A percentile compares a stretch with the other conserved stretches of the same genome.
phyloP scores from a whole-genome alignment of 2,113 vertebrate species.

The Syngnathus scovelli region DNA sequence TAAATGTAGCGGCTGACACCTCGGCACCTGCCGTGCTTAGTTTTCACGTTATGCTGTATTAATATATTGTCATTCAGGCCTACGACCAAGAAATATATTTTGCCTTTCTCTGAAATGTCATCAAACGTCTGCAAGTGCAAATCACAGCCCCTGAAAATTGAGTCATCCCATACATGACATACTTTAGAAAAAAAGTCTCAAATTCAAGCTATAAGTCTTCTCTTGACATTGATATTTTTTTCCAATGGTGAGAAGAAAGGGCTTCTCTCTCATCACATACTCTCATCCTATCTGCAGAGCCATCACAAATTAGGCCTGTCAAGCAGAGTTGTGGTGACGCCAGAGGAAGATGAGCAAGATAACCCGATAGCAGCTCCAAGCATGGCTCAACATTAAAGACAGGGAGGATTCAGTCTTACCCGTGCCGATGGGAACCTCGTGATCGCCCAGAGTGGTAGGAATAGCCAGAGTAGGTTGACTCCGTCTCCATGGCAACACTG shows the following conservation, averaged over 20 bases:
- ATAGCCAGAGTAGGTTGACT: slow-evolving; percentile 93
- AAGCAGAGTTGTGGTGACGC: slow-evolving; percentile 41
- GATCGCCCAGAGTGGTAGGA: slow-evolving; percentile 94
- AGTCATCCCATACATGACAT: neutral
- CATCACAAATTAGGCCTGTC: slow-evolving; percentile 60
- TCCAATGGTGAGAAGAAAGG: neutral
- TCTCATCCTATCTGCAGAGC: slow-evolving; percentile 48
- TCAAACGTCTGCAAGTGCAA: too few relatives aligned
- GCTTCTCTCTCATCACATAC: slow-evolving; percentile 33
- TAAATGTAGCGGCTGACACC: neutral
- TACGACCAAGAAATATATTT: too few relatives aligned
- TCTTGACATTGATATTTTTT: neutral
- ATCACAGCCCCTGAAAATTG: too few relatives aligned
- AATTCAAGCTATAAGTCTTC: neutral
- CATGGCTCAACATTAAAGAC: neutral
- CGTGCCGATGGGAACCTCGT: slow-evolving; percentile 87
- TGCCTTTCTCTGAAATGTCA: too few relatives aligned
- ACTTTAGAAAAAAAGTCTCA: neutral
- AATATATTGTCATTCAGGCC: too few relatives aligned
- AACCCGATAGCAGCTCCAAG: neutral
- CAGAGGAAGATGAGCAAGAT: neutral
- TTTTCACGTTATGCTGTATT: too few relatives aligned
- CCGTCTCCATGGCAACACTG: slow-evolving; percentile 85
- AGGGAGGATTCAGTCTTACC: slow-evolving; percentile 67
- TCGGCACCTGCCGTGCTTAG: too few relatives aligned